phyloP scores from a whole-genome alignment of 2,797 vertebrate species.

The Alfaro cultratus region DNA sequence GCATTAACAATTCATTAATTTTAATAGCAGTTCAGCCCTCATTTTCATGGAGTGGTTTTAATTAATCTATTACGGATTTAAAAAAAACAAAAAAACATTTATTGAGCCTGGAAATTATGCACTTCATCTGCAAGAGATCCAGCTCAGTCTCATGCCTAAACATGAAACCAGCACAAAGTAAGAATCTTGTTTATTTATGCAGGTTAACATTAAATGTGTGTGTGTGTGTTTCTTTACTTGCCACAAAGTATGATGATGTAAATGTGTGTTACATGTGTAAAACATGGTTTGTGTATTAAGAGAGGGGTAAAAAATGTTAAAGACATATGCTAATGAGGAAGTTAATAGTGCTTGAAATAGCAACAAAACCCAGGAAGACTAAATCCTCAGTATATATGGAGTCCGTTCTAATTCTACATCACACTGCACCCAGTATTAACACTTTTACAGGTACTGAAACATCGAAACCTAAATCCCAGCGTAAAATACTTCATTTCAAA shows the following conservation, averaged over 20 bases:
- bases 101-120: neutral
- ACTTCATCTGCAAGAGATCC: neutral
- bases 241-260: neutral
- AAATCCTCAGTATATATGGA: too few species aligned
- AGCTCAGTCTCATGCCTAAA: neutral
- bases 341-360: neutral
- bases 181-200: neutral
- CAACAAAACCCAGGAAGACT: neutral
- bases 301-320: neutral
- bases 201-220: neutral
- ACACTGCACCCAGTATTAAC: too few species aligned
- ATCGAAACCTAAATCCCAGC: neutral
- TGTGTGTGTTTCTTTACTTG: too few species aligned
- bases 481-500: neutral
- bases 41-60: neutral
- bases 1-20: neutral
- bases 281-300: neutral
- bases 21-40: neutral
- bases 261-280: too few species aligned
- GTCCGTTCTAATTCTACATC: too few species aligned
- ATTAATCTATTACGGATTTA: neutral
- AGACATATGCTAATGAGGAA: neutral
- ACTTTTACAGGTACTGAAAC: neutral
- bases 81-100: too few species aligned
- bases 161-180: neutral